phyloP scores from a whole-genome alignment of 2,113 vertebrate genomes.

The Halcyon malimbica region DNA sequence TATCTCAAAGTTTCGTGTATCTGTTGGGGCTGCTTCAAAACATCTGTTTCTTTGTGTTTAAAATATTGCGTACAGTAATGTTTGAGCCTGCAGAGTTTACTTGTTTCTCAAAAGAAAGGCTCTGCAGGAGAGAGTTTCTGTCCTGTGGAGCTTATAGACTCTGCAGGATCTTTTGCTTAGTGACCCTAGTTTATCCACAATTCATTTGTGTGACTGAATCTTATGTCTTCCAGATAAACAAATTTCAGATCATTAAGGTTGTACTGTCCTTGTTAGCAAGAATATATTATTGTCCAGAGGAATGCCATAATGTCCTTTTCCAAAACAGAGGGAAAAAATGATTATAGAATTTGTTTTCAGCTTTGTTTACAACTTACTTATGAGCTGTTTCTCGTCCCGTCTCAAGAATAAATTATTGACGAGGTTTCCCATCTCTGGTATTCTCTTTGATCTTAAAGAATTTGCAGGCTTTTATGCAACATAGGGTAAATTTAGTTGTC shows the following conservation, averaged over 20 bases:
- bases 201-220: conserved; percentile 50
- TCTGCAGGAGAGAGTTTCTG: conserved; percentile 45
- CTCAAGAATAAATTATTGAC: background rate
- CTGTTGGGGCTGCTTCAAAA: background rate
- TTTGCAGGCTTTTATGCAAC: background rate
- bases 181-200: conserved; percentile 52
- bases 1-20: background rate
- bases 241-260: conserved; percentile 50
- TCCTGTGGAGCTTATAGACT: conserved; percentile 32
- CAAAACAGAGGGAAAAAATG: background rate
- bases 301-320: background rate
- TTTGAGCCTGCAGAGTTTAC: conserved; percentile 35
- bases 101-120: conserved; percentile 64
- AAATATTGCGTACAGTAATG: conserved; percentile 18
- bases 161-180: conserved; percentile 48
- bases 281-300: conserved; percentile 3
- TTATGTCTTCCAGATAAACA: background rate
- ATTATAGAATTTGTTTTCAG: background rate
- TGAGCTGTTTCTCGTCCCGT: background rate
- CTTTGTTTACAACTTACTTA: background rate
- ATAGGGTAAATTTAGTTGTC: background rate
- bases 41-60: background rate
- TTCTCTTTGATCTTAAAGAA: conserved; percentile 2
- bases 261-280: conserved; percentile 32
- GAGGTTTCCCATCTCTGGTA: background rate